Base-by-base conservation (phyloP, 1,140 invertebrate genomes). In the Papilio aristodemus region DNA sequence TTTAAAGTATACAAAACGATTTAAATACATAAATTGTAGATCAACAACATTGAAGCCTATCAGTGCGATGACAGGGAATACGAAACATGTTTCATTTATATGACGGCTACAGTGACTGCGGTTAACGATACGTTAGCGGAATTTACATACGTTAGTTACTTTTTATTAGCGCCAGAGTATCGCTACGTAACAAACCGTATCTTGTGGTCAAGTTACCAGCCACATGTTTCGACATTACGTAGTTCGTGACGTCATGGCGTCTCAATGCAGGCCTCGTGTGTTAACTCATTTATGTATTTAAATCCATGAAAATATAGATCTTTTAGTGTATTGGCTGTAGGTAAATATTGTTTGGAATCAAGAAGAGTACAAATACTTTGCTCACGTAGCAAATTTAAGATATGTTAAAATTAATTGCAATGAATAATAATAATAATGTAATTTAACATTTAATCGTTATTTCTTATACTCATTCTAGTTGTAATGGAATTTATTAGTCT, bases 301-400 rank as follows among this genome's bases (percentile, higher is more conserved):
- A 54, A 54, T n/a, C 22, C 4, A 4, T 54, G 46, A 54, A 54
- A 3, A 79, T 79, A 79, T 78, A 81, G 81, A 83, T 86, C 78
- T 82, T 84, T 79, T 78, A 78, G 75, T 78, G 66, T 79, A 83
- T 85, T 80, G 78, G 78, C 77, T 71, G 70, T 79, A 72, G 70
- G 75, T 67, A 69, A 72, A 73, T 76, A 66, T 68, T 71, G 69
- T 74, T 74, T 71, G 71, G 74, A 73, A 75, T 71, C 79, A 87
- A 74, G 72, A 71, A 80, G 76, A 91, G 89, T 91, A 91, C 89
- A 91, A 91, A 88, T 86, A 74, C 72, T 73, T 86, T 91, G 89
- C 89, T 91, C 89, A 91, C 67, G 83, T 88, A 86, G 86, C 86
- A 88, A 78, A 82, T 82, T 79, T 83, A 81, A 80, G 78, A 71